Base-by-base conservation (phyloP, 1,140 invertebrate species). In the Aphelenchoides avenae region DNA sequence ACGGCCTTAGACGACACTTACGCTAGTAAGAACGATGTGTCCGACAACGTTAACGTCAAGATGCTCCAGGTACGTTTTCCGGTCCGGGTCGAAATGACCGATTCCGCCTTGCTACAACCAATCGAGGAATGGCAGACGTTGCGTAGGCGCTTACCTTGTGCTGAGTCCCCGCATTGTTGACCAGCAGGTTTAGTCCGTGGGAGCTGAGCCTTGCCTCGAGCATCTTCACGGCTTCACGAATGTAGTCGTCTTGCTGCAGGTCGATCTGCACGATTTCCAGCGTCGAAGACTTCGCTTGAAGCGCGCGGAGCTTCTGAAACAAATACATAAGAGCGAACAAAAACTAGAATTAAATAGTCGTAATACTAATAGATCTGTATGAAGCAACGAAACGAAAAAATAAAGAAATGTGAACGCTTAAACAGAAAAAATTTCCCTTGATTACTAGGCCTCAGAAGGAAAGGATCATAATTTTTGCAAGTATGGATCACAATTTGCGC, bases 91-190 rank as follows among this genome's bases (percentile, higher is more conserved):
- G 39, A 18, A 41, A 3, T 3, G 20, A 22, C 27, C 20, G 26
- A 41, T 22, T 18, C 39, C 27, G 3, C 39, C 27, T 41, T 22
- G 26, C n/a, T n/a, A n/a, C n/a, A n/a, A n/a, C n/a, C n/a, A n/a
- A n/a, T n/a, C n/a, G n/a, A n/a, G n/a, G n/a, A n/a, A n/a, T n/a
- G n/a, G n/a, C n/a, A n/a, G n/a, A n/a, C n/a, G n/a, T n/a, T n/a
- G 7, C 1, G 26, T 22, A 37, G 18, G n/a, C 52, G 39, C 43
- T 26, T 20, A 29, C 55, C 40, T 41, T 34, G 18, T 57, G 50
- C 24, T 51, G 55, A 11, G 58, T 36, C 13, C 62, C 63, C 15
- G 63, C 63, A 36, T 65, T 65, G 27, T 65, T 65, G n/a, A 65
- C 58, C 7, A 65, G 34, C 0, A 60, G 24, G 37, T 65, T 57